A percentile compares a stretch with the other conserved stretches of the same genome.
Conservation (phyloP, 2,888 invertebrate genomes). For the Acleris holmiana region DNA sequence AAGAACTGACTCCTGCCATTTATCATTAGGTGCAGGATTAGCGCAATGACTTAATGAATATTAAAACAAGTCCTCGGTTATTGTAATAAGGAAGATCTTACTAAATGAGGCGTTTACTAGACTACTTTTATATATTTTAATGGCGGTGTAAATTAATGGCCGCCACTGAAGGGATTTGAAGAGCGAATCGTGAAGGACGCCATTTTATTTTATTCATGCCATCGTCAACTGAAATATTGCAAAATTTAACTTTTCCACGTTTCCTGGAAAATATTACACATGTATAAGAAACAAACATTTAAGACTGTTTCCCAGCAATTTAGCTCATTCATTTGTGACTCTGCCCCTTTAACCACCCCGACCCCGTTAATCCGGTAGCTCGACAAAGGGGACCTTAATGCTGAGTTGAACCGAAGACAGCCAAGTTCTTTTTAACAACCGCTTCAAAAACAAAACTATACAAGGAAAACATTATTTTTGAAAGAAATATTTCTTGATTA, state of each 20-base stretch:
- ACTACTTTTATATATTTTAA: no score
- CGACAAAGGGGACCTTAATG: conserved; percentile 6
- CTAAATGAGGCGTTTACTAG: no score
- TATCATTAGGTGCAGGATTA: conserved; percentile 2
- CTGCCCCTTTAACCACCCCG: conserved; percentile 22
- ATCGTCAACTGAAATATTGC: background rate
- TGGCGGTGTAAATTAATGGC: no score
- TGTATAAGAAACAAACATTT: background rate
- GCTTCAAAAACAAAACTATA: no score
- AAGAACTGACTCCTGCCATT: conserved; percentile 1
- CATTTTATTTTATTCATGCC: background rate
- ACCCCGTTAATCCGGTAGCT: conserved; percentile 27
- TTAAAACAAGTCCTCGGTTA: background rate
- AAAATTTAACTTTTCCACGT: no score
- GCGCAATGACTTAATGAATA: background rate
- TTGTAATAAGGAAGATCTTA: background rate
- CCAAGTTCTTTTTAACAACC: conserved; percentile 13
- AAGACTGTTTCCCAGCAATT: background rate
- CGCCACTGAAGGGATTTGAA: no score
- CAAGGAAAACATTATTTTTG: no score
- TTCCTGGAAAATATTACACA: background rate
- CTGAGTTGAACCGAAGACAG: background rate
- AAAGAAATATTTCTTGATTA: no score
- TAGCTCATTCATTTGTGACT: conserved; percentile 30
- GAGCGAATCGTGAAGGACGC: no score